A percentile compares a stretch with the other conserved stretches of the same genome.
Evolutionary conservation across 2,113 vertebrate species (phyloP).

Genomic region (Sinocyclocheilus rhinocerous): DNA sequence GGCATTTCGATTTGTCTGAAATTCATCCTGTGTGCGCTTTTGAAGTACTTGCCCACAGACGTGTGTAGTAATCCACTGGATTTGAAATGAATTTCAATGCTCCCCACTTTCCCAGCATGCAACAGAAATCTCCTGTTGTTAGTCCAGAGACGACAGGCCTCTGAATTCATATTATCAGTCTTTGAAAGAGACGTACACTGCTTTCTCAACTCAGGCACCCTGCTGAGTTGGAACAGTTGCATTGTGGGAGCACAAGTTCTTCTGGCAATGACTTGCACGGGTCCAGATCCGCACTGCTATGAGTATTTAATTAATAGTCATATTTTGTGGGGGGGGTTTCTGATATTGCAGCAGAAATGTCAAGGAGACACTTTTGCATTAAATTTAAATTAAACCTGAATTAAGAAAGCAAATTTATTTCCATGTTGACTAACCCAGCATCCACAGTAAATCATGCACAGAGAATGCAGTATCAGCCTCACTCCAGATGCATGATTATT

Average conservation of each 20-base stretch:
- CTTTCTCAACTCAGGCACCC: not conserved
- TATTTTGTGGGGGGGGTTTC: not conserved
- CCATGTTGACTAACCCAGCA: not conserved
- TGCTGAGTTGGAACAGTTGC: not conserved
- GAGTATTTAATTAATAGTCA: not conserved
- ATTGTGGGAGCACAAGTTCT: conserved; percentile 24
- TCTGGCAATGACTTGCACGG: not conserved
- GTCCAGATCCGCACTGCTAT: not conserved
- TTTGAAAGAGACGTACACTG: conserved; percentile 16
- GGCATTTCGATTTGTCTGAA: not conserved
- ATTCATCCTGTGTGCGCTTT: not conserved
- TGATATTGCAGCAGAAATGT: not conserved
- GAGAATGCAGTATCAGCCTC: not conserved
- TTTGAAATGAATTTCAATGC: conserved; percentile 29
- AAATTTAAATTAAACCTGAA: not conserved
- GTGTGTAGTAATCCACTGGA: conserved; percentile 1
- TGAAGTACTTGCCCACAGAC: conserved; percentile 1
- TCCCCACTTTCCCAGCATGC: conserved; percentile 1
- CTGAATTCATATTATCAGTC: conserved; percentile 12
- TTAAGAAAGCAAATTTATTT: not conserved
- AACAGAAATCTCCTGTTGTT: conserved; percentile 16
- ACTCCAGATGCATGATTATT: conserved; percentile 33
- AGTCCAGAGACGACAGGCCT: conserved; percentile 10
- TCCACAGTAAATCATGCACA: conserved; percentile 16
- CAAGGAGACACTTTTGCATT: not conserved